Evolutionary conservation across 1,140 invertebrate genomes (phyloP), one percentile per base, ranked within the genome.

Genomic region (Leptinotarsa defecta): DNA sequence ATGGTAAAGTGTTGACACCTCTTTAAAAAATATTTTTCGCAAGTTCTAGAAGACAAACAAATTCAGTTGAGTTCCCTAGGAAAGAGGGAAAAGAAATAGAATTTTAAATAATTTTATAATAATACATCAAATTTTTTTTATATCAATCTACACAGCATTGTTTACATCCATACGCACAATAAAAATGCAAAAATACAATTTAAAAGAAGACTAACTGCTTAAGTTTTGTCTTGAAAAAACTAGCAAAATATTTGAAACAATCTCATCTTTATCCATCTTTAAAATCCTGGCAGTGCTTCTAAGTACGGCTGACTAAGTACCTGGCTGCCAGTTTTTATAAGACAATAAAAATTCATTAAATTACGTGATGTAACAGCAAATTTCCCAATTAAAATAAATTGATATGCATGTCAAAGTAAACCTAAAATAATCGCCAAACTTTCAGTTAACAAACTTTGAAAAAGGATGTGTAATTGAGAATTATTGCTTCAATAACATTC

Each of bases 111-210:
- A 76, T 78, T 77, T 75, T 78, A 79, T 79, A 81, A 81, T 81
- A 81, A 80, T 80, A 82, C 81, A 81, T 82, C 81, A 79, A 57
- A 81, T 79, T 72, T 80, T 80, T 74, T 82, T 82, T 81, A 82
- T 79, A 81, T 82, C 81, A 81, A 82, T 81, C 81, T 82, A 82
- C 81, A 82, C 79, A 81, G 81, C 81, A 74, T 79, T 78, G 71
- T 79, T 76, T 80, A 82, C 81, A 82, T 81, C 68, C 81, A 82
- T 80, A 79, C 81, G 73, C 77, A 80, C 74, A 78, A 78, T 76
- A 76, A 77, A 77, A 79, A 80, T 78, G 74, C 74, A 74, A 78
- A 78, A 78, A 71, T 73, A 71, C 71, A 73, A 65, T 65, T 73
- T 65, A 61, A 70, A 69, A 74, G 67, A 71, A 69, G 43, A 67